These are phyloP conservation scores for Noctua janthe DNA, from an alignment of 2,888 invertebrate genomes.

Conservation along the genomic window DNA sequence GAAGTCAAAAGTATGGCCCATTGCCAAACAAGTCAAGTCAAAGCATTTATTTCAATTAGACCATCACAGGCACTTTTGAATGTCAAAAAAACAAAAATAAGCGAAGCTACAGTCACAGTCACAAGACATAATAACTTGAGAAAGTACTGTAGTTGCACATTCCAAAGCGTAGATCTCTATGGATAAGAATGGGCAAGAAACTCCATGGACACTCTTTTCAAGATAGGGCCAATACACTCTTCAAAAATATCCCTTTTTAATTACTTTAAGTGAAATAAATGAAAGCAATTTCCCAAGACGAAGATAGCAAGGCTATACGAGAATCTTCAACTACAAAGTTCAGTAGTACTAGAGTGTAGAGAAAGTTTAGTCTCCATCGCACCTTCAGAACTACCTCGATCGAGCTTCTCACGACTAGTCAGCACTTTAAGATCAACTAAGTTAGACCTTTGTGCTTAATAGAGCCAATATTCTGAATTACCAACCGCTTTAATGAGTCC, in stretches of 20 bases:
- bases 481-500: too few relatives aligned
- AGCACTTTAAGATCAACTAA: constrained; percentile 39
- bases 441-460: constrained; percentile 39
- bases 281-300: constrained; percentile 3
- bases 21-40: too few relatives aligned
- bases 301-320: neutral
- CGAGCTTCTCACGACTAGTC: constrained; percentile 15
- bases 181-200: too few relatives aligned
- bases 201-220: too few relatives aligned
- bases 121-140: too few relatives aligned
- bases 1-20: too few relatives aligned
- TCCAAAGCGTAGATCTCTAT: too few relatives aligned
- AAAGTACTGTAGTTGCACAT: too few relatives aligned
- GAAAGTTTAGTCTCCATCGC: constrained; percentile 33
- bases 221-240: neutral
- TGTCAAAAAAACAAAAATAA: too few relatives aligned
- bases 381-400: constrained; percentile 31
- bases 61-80: too few relatives aligned
- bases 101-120: too few relatives aligned
- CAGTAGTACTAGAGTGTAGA: constrained; percentile 14
- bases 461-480: constrained; percentile 7
- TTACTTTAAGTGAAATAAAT: constrained; percentile 3
- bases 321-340: constrained; percentile 21
- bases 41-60: too few relatives aligned
- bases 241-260: neutral